Conservation (phyloP, 2,797 vertebrate species). For the Lophius americanus region DNA sequence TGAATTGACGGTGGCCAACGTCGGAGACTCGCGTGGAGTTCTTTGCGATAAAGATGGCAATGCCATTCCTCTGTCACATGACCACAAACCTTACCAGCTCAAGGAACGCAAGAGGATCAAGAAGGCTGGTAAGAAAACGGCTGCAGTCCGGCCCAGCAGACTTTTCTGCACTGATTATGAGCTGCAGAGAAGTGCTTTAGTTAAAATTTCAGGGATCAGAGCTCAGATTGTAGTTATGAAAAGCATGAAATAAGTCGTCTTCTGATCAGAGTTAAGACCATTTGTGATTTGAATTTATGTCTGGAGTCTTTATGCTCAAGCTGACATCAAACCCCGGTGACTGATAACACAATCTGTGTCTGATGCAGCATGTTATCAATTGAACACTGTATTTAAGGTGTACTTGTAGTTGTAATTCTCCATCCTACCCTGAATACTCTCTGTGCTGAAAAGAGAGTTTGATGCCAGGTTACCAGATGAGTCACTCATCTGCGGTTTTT, state of each 20-base stretch:
- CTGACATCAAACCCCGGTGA: conserved; percentile 47
- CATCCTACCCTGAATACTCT: conserved; percentile 33
- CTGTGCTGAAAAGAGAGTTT: conserved; percentile 40
- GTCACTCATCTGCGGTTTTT: conserved; percentile 16
- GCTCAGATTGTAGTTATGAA: conserved; percentile 34
- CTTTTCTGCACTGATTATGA: conserved; percentile 5
- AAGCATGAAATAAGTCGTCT: conserved; percentile 29
- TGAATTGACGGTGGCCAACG: conserved; percentile 95
- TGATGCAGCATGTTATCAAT: conserved; percentile 49
- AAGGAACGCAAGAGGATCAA: conserved; percentile 99
- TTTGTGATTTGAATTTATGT: conserved; percentile 27
- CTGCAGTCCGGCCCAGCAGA: conserved; percentile 1
- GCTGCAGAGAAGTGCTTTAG: conserved; percentile 16
- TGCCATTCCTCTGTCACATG: conserved; percentile 96
- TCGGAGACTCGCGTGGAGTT: conserved; percentile 95
- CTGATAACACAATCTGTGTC: conserved; percentile 43
- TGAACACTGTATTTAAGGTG: conserved; percentile 53
- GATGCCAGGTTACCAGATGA: conserved; percentile 39
- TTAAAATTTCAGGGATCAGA: conserved; percentile 36
- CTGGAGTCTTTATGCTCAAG: conserved; percentile 20
- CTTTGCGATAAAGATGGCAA: conserved; percentile 97
- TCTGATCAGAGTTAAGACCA: conserved; percentile 43
- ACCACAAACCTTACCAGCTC: conserved; percentile 99
- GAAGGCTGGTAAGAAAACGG: conserved; percentile 89
- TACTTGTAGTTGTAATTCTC: conserved; percentile 42